Evolutionary conservation across 2,888 invertebrate genomes (phyloP).

Genomic region (Vannuccia rotundouncinata): DNA sequence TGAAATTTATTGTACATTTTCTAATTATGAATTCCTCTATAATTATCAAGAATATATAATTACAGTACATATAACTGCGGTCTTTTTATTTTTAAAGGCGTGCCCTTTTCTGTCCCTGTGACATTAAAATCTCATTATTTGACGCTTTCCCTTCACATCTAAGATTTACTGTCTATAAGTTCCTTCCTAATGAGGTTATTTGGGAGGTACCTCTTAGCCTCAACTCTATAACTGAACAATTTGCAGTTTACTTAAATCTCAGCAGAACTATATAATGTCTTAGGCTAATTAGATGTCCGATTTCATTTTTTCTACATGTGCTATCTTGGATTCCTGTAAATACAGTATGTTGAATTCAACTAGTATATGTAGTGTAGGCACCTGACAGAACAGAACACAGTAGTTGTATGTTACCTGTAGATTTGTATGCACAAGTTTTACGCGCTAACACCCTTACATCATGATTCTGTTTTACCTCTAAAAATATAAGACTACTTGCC

Average conservation of each 20-base stretch:
- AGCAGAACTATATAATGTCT: background rate
- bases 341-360: background rate
- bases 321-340: background rate
- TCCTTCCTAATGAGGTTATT: background rate
- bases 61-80: too few species aligned
- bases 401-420: background rate
- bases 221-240: too few species aligned
- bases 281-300: background rate
- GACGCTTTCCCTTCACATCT: background rate
- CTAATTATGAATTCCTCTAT: too few species aligned
- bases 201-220: background rate
- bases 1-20: too few species aligned
- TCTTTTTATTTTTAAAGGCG: too few species aligned
- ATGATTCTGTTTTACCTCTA: too few species aligned
- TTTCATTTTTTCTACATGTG: too few species aligned
- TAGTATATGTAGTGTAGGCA: background rate
- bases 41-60: too few species aligned
- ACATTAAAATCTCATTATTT: constrained; percentile 8
- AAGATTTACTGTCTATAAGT: background rate
- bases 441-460: background rate
- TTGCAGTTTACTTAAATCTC: background rate
- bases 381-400: background rate
- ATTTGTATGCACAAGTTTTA: background rate
- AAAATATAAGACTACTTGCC: background rate
- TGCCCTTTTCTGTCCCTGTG: background rate